phyloP scores from a whole-genome alignment of 2,888 invertebrate genomes.

The Cataglyphis albicans region DNA sequence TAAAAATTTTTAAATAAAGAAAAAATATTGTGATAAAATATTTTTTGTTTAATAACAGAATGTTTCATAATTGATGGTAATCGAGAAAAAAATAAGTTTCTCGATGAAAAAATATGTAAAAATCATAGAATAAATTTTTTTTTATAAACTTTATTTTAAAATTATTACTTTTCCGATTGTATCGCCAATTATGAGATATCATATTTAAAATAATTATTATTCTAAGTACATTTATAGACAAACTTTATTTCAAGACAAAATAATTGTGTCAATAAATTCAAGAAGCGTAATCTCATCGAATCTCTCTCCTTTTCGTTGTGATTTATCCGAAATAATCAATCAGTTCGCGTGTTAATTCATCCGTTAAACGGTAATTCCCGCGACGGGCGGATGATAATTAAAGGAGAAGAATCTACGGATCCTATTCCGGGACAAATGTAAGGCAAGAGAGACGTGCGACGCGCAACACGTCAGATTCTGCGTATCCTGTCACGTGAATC shows the following conservation, averaged over 20 bases:
- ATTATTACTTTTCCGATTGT: background rate
- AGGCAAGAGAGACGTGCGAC: conserved; percentile 4
- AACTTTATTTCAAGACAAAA: background rate
- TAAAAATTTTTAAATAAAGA: background rate
- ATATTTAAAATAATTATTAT: background rate
- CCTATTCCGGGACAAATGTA: background rate
- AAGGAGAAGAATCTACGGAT: background rate
- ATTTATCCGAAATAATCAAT: background rate
- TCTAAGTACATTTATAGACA: background rate
- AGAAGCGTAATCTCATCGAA: background rate
- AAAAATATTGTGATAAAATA: background rate
- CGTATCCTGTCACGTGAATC: conserved; percentile 27
- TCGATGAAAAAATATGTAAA: background rate
- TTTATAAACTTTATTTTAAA: background rate
- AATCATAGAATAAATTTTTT: background rate
- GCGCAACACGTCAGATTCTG: conserved; percentile 25
- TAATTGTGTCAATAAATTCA: background rate
- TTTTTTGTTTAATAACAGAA: background rate
- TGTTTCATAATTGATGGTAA: background rate
- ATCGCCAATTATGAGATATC: background rate
- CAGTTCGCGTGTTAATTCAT: background rate
- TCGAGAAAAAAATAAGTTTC: background rate
- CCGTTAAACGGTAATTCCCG: background rate
- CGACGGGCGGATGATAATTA: conserved; percentile 11
- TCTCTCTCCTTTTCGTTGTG: background rate